Percentiles rank a stretch among this genome's conserved stretches.
Conservation (phyloP, 2,797 vertebrate species). For the Scarus forsteni region DNA sequence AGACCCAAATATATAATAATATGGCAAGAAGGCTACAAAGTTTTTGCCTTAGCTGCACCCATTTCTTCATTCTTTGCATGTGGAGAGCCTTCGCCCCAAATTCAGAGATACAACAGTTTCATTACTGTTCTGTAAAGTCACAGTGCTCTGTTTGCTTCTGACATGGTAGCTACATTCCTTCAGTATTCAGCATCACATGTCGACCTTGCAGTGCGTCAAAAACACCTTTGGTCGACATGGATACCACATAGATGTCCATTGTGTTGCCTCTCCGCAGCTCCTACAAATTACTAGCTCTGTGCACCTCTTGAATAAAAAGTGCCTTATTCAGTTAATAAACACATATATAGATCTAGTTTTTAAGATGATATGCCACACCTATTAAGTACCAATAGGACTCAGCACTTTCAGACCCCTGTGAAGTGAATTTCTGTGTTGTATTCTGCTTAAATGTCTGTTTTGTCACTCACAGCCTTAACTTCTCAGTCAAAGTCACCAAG, state of each 20-base stretch:
- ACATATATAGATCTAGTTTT: conserved; percentile 51
- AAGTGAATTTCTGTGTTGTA: conserved; percentile 51
- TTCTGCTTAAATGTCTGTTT: conserved; percentile 53
- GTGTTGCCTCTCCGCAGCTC: conserved; percentile 53
- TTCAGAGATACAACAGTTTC: conserved; percentile 37
- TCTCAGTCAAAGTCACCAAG: conserved; percentile 42
- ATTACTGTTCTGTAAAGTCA: conserved; percentile 28
- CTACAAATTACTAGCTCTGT: conserved; percentile 50
- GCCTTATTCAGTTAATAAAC: conserved; percentile 82
- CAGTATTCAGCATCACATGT: conserved; percentile 53
- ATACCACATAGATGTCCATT: conserved; percentile 52
- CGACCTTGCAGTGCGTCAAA: conserved; percentile 26
- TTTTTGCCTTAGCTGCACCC: conserved; percentile 64
- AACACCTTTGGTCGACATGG: conserved; percentile 54
- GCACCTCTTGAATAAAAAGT: conserved; percentile 80
- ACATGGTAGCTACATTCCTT: conserved; percentile 59
- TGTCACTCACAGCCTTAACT: conserved; percentile 66
- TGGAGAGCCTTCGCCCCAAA: conserved; percentile 45
- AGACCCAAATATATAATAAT: conserved; percentile 71
- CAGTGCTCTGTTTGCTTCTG: conserved; percentile 21
- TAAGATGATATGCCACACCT: conserved; percentile 49
- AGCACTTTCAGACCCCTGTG: conserved; percentile 66
- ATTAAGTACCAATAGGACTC: conserved; percentile 51
- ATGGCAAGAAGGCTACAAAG: conserved; percentile 46
- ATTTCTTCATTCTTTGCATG: conserved; percentile 42